These are phyloP conservation scores for Parazoanthus darwini DNA, from an alignment of 92 coral and sea anemone genomes.

Conservation along the genomic window DNA sequence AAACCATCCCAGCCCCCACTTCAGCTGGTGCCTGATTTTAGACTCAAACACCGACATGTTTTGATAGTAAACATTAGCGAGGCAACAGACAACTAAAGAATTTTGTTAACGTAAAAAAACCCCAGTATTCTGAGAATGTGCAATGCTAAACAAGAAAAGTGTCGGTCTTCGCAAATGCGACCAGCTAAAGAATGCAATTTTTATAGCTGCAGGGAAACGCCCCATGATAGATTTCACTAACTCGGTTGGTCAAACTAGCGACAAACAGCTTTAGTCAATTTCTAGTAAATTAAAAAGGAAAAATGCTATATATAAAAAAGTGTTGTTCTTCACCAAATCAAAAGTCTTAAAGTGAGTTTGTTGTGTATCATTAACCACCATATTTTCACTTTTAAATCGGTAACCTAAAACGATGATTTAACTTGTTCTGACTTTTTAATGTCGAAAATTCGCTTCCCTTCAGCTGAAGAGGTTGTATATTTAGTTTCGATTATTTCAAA, in stretches of 20 bases:
- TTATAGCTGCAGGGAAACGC: not conserved
- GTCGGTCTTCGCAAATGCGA: not conserved
- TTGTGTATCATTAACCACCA: not conserved
- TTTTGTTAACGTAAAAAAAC: constrained; percentile 9
- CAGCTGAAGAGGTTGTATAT: too few relatives aligned
- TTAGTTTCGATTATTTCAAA: not conserved
- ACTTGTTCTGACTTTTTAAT: not conserved
- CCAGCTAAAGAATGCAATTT: not conserved
- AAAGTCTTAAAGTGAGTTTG: not conserved
- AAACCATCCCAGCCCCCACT: not conserved
- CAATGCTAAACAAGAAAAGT: not conserved
- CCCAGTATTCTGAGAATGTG: not conserved
- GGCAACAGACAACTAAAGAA: constrained; percentile 1
- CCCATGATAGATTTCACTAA: not conserved
- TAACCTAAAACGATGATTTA: too few relatives aligned
- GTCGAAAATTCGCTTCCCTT: too few relatives aligned
- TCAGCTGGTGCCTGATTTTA: constrained; percentile 8
- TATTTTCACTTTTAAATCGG: not conserved
- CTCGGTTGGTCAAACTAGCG: too few relatives aligned
- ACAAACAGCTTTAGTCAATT: not conserved
- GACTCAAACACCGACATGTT: constrained; percentile 28
- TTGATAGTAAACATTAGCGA: constrained; percentile 10
- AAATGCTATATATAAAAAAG: not conserved
- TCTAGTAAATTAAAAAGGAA: not conserved
- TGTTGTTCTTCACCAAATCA: not conserved